Base-by-base conservation (phyloP, 2,888 invertebrate species). In the Thymelicus sylvestris region DNA sequence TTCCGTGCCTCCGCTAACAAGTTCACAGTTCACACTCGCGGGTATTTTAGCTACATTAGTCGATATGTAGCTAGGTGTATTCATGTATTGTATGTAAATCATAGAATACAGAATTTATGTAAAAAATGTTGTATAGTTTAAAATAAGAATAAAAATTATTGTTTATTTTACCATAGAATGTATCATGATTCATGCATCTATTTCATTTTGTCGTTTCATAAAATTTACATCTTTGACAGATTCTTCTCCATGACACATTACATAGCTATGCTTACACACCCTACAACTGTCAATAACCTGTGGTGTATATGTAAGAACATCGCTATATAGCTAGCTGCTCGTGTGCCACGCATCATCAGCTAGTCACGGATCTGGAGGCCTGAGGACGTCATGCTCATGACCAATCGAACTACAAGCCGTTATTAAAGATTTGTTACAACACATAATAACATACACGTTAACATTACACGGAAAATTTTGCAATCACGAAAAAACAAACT, bases 1-100 rank as follows among this genome's bases (percentile, higher is more conserved):
- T 73, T 76, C 78, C 78, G 77, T 77, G 77, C 74, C 72, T 77
- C 12, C 67, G 38, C 57, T 19, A 60, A 60, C 38, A 19, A 39
- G 48, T 39, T 50, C 60, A n/a, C 47, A 60, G 48, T 19, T 50
- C 60, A n/a, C 47, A 67, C 39, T 59, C 15, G 10, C 38, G 10
- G 66, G 39, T 60, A 60, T 10, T 5, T 10, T 8, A 57, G 19
- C 10, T 24, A 57, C 10, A 57, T 31, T 12, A 57, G 19, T 24
- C 12, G 10, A 5, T 19, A 59, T 7, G 5, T 12, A 38, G 12
- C 38, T 59, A 8, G n/a, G 38, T 50, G 31, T 31, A 19, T 19
- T 19, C 19, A 19, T 19, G 19, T 19, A 44, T 50, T 44, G 44
- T 44, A 44, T 44, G 44, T 44, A 10, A 44, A 44, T 44, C 8